Evolutionary conservation across 2,888 invertebrate genomes (phyloP).

Genomic region (Drosophila kokeensis): DNA sequence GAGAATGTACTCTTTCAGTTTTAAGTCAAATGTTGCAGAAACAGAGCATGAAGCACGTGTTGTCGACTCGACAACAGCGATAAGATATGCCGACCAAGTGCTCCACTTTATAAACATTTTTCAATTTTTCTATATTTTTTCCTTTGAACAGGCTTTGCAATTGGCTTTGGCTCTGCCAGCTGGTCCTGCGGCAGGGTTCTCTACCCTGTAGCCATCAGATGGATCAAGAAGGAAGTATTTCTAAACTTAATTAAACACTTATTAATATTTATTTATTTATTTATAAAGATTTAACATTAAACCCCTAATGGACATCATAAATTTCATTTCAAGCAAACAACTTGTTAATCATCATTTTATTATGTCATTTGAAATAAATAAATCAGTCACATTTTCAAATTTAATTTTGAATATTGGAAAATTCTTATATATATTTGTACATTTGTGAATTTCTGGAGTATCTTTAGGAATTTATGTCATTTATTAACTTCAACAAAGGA

Average conservation of each 20-base stretch:
- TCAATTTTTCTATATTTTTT: constrained; percentile 4
- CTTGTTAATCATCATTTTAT: background rate
- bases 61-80: constrained; percentile 19
- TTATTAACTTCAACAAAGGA: background rate
- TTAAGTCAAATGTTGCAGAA: background rate
- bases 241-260: background rate
- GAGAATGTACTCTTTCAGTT: constrained; percentile 21
- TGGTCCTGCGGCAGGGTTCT: no score
- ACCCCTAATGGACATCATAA: background rate
- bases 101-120: constrained; percentile 33
- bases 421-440: background rate
- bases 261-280: background rate
- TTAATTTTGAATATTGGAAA: background rate
- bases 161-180: constrained; percentile 12
- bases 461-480: background rate
- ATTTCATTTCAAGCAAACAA: background rate
- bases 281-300: background rate
- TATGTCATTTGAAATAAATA: background rate
- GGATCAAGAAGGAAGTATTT: background rate
- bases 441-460: background rate
- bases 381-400: background rate
- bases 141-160: constrained; percentile 1
- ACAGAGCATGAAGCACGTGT: constrained; percentile 40
- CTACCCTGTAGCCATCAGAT: constrained; percentile 9
- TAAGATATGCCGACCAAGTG: constrained; percentile 39